Conservation (phyloP, 2,113 vertebrate species). For the Malurus melanocephalus region DNA sequence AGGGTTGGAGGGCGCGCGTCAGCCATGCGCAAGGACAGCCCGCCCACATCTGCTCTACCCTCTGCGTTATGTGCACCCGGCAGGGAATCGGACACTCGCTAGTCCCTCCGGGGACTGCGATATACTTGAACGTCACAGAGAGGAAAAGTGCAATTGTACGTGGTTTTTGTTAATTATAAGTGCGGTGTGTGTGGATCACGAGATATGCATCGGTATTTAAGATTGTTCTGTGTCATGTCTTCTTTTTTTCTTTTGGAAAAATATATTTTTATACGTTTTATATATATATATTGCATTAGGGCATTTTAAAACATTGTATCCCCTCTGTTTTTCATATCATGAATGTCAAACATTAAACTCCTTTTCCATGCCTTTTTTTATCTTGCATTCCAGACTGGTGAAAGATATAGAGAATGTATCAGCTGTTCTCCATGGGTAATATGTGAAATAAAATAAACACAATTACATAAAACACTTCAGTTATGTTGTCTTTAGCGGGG, state of each 20-base stretch:
- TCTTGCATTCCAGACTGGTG: constrained; percentile 69
- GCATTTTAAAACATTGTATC: constrained; percentile 87
- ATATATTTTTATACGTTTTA: constrained; percentile 93
- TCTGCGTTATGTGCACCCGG: constrained; percentile 65
- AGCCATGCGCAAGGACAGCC: background rate
- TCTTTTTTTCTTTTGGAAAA: constrained; percentile 71
- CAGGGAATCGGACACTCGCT: constrained; percentile 69
- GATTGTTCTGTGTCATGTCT: constrained; percentile 71
- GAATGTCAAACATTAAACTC: constrained; percentile 73
- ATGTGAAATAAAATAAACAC: constrained; percentile 73
- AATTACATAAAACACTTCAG: constrained; percentile 30
- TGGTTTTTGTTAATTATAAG: constrained; percentile 53
- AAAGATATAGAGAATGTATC: constrained; percentile 77
- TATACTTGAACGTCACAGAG: constrained; percentile 94
- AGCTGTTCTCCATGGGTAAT: constrained; percentile 78
- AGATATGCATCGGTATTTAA: constrained; percentile 89
- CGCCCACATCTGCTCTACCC: constrained; percentile 31
- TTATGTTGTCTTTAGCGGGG: background rate
- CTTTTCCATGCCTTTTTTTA: constrained; percentile 57
- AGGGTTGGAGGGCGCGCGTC: background rate
- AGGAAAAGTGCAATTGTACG: constrained; percentile 92
- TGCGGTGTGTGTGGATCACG: constrained; percentile 80
- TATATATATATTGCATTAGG: constrained; percentile 81
- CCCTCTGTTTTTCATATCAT: constrained; percentile 75
- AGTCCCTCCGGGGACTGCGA: constrained; percentile 79